These are phyloP conservation scores for Drosophila mojavensis DNA, from an alignment of 1,140 invertebrate genomes.

Conservation along the genomic window DNA sequence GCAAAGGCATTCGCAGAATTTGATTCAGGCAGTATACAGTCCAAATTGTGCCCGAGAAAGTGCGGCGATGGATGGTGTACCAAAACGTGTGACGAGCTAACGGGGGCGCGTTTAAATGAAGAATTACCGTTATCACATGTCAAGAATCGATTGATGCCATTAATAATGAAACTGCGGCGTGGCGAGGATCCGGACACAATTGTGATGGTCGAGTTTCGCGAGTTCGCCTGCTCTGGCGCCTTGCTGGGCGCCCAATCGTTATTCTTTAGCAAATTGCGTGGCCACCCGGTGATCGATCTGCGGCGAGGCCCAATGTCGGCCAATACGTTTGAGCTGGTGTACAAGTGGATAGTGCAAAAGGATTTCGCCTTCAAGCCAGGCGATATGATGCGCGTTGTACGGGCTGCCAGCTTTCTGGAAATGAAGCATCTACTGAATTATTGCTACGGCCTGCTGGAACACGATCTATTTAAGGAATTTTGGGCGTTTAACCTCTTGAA, in stretches of 20 bases:
- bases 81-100: neutral
- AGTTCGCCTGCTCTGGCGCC: constrained; percentile 19
- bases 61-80: neutral
- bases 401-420: constrained; percentile 16
- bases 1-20: neutral
- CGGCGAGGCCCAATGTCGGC: neutral
- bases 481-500: constrained; percentile 19
- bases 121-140: neutral
- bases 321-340: constrained; percentile 8
- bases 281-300: constrained; percentile 5
- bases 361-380: neutral
- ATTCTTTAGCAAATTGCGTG: neutral
- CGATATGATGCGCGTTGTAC: neutral
- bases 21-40: neutral
- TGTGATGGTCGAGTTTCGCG: neutral
- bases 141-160: neutral
- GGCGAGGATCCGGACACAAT: constrained; percentile 16
- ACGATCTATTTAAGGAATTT: constrained; percentile 9
- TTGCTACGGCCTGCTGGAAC: constrained; percentile 23
- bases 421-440: constrained; percentile 14
- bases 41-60: neutral
- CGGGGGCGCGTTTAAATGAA: neutral
- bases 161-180: neutral
- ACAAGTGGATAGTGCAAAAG: constrained; percentile 21
- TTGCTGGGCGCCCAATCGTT: constrained; percentile 4